A percentile compares a stretch with the other conserved stretches of the same genome.
Conservation (phyloP, 2,888 invertebrate genomes). For the Dynastes grantii region DNA sequence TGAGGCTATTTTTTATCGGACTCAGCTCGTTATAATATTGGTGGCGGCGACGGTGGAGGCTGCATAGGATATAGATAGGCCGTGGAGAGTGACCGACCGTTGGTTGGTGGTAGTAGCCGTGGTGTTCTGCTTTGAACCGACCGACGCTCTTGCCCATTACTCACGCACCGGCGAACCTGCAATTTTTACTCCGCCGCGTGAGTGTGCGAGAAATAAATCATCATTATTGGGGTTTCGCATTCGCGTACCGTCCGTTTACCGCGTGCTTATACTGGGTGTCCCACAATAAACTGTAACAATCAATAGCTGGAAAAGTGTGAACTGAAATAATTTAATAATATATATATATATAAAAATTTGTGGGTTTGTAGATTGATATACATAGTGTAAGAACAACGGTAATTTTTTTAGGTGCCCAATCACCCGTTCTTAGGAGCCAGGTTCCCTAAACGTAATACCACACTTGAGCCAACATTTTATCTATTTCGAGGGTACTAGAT, state of each 20-base stretch:
- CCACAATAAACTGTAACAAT: too few relatives aligned
- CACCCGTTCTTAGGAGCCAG: too few relatives aligned
- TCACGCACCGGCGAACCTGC: conserved; percentile 73
- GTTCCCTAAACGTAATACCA: too few relatives aligned
- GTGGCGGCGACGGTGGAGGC: conserved; percentile 57
- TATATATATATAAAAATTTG: too few relatives aligned
- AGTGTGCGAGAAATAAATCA: conserved; percentile 73
- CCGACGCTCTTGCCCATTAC: conserved; percentile 71
- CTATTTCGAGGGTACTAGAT: too few relatives aligned
- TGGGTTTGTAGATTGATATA: too few relatives aligned
- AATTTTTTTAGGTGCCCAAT: too few relatives aligned
- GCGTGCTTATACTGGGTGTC: too few relatives aligned
- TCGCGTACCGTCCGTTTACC: conserved; percentile 17
- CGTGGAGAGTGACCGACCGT: not conserved
- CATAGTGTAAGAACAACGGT: too few relatives aligned
- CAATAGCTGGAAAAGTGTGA: too few relatives aligned
- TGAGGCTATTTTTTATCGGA: conserved; percentile 66
- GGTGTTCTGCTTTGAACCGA: conserved; percentile 65
- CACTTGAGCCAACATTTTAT: too few relatives aligned
- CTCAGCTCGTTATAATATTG: conserved; percentile 56
- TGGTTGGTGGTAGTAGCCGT: conserved; percentile 58
- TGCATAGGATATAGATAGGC: conserved; percentile 23
- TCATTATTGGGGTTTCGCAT: conserved; percentile 73
- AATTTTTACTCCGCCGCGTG: conserved; percentile 71
- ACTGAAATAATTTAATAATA: too few relatives aligned